Evolutionary conservation across 1,140 invertebrate species (phyloP), one percentile per base, ranked within the genome.

Genomic region (Alviniconcha marisindica): DNA sequence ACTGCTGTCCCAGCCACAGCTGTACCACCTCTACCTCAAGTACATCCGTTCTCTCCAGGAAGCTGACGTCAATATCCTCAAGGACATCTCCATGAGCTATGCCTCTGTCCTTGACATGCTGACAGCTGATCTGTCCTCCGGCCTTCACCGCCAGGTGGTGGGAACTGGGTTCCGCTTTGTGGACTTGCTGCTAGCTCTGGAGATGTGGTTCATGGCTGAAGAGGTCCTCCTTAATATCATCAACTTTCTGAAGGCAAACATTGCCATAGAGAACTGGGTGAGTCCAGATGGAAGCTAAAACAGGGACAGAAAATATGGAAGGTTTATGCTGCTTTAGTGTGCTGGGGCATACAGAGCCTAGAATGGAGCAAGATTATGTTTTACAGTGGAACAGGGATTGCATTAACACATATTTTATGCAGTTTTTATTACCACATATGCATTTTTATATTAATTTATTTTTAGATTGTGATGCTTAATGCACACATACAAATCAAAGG

Each of bases 11-110:
- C 87, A 92, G 51, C 83, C 83, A 60, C 83, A 89, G 10, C 84
- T 86, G n/a, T 89, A 90, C 74, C 88, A 89, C 84, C 84, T 91
- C 18, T 91, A 90, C 84, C 84, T 92, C 40, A 92, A 91, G 85
- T 89, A 92, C 82, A 83, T 91, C 36, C 86, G 77, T 38, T 81
- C 84, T 74, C 83, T 91, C 83, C 79, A 84, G 80, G 81, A 85
- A 10, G 83, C 85, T 63, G 89, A 89, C 28, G 84, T 91, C 0
- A 84, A 90, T 78, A 44, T 92, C 33, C 54, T 89, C 21, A 82
- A 85, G 77, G 91, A 92, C 38, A 83, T 92, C 77, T 86, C 83
- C 15, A 82, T 83, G 54, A 91, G 91, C n/a, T 92, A 86, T 60
- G 78, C 85, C n/a, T 85, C 86, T n/a, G 80, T 90, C 33, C 84